A percentile compares a stretch with the other conserved stretches of the same genome.
phyloP scores from a whole-genome alignment of 2,797 vertebrate genomes.

The Florisuga fusca region DNA sequence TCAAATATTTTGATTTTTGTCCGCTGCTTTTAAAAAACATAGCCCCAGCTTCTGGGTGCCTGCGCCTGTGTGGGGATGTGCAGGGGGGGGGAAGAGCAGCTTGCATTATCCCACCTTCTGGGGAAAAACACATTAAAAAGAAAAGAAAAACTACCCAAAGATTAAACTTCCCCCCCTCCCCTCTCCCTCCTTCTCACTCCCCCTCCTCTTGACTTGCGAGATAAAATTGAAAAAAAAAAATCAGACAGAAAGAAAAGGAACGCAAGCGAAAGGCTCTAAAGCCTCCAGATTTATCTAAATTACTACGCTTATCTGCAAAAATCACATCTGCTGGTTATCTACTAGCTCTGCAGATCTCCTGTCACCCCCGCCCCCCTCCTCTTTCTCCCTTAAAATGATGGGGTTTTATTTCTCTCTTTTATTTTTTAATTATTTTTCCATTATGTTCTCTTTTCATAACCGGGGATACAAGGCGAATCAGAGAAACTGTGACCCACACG shows the following conservation, averaged over 20 bases:
- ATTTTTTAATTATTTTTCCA: constrained; percentile 78
- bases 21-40: constrained; percentile 93
- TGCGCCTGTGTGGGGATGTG: constrained; percentile 78
- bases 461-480: constrained; percentile 15
- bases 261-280: constrained; percentile 84
- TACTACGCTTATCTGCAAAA: constrained; percentile 93
- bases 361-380: constrained; percentile 34
- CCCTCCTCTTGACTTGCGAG: constrained; percentile 82
- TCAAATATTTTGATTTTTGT: constrained; percentile 99
- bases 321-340: constrained; percentile 96
- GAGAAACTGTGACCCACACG: neutral
- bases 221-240: constrained; percentile 87
- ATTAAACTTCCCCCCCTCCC: constrained; percentile 56
- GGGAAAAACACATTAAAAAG: constrained; percentile 90
- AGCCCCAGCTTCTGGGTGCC: constrained; percentile 87
- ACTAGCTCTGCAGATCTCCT: constrained; percentile 67
- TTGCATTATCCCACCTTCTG: constrained; percentile 90
- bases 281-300: constrained; percentile 95
- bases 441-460: constrained; percentile 57
- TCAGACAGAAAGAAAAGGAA: constrained; percentile 77
- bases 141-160: constrained; percentile 79
- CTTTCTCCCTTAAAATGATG: constrained; percentile 78
- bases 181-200: constrained; percentile 5
- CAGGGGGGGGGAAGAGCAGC: constrained; percentile 34
- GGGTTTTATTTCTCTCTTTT: constrained; percentile 38